A percentile compares a stretch with the other conserved stretches of the same genome.
phyloP scores from a whole-genome alignment of 2,888 invertebrate genomes.

The Sepiola atlantica region DNA sequence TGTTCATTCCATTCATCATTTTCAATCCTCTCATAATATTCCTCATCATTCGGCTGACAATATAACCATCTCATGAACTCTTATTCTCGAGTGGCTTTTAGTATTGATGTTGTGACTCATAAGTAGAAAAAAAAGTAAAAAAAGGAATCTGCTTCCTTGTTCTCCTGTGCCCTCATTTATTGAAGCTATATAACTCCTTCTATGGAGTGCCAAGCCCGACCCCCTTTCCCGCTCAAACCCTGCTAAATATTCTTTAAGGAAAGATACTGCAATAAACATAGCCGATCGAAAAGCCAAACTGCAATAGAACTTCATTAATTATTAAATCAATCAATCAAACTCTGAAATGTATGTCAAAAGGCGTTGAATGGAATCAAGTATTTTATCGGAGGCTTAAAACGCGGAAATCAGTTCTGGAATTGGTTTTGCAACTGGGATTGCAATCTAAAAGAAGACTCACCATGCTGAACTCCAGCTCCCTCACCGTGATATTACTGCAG shows the following conservation, averaged over 20 bases:
- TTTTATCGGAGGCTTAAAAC: background rate
- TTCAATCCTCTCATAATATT: no score
- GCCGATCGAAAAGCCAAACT: background rate
- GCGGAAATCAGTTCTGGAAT: background rate
- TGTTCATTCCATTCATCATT: no score
- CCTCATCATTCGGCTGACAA: no score
- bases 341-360: no score
- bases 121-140: background rate
- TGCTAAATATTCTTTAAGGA: background rate
- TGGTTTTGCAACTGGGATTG: no score
- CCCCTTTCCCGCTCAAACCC: background rate
- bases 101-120: no score
- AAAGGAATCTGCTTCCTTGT: background rate
- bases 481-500: conserved; percentile 65
- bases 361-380: background rate
- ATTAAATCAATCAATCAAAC: no score
- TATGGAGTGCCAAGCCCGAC: background rate
- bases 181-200: background rate
- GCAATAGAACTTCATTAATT: background rate
- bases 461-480: conserved; percentile 70
- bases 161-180: background rate
- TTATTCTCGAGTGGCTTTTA: no score
- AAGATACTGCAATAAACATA: background rate
- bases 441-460: conserved; percentile 54
- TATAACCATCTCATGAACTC: no score